Base-by-base conservation (phyloP, 2,888 invertebrate species). In the Trichogramma dendrolimi region DNA sequence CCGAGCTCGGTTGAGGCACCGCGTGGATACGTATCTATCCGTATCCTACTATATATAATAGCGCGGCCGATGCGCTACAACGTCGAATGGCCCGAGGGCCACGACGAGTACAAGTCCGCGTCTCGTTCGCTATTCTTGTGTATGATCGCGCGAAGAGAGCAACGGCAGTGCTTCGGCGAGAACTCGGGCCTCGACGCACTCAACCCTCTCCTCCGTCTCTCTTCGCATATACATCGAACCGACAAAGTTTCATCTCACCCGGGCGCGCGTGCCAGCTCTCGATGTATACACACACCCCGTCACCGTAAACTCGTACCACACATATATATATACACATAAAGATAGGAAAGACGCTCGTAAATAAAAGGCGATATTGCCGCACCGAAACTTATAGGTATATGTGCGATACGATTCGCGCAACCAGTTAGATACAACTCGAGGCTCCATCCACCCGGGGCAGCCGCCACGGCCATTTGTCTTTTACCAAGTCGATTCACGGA, bases 351-450 rank as follows among this genome's bases (percentile, higher is more conserved):
- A 61, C 60, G 67, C 67, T 71, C 73, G 72, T 75, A 75, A 73
- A 73, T 73, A 75, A 71, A 70, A 71, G 57, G 68, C 71, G 71
- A 71, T 72, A 74, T 73, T 73, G 71, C 72, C 65, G 61, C 64
- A 63, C 64, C 38, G 40, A 40, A 41, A 40, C 41, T 41, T 52
- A 52, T n/a, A 27, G n/a, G 50, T 47, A 39, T 49, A 46, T 46
- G 27, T 27, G 27, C 27, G 27, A 27, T 27, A 27, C 27, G 27
- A 47, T 11, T 27, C 14, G 8, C 48, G 41, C 11, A 49, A n/a
- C 47, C n/a, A 8, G 27, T 2, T 27, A 27, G 27, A 27, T 27
- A 27, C 27, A 27, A 27, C 27, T 27, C 27, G 27, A 27, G 27
- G 27, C 27, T 27, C 27, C 27, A 27, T 27, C 27, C 27, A 27